Percentiles rank a stretch among this genome's conserved stretches.
phyloP scores from a whole-genome alignment of 2,888 invertebrate genomes.

The Athalia circularis region DNA sequence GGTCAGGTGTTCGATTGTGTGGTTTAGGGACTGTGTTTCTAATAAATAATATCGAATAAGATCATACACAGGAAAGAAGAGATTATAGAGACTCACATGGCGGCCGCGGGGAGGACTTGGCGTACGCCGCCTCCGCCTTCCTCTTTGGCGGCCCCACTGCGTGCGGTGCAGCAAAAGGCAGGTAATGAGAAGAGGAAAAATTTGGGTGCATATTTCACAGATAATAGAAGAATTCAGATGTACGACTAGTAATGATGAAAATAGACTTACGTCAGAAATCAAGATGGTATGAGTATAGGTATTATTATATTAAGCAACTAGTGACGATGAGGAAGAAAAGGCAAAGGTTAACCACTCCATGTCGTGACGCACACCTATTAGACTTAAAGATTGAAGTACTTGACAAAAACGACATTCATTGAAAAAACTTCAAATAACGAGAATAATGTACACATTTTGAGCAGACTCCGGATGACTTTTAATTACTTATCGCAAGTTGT shows the following conservation, averaged over 20 bases:
- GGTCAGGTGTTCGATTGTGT: background rate
- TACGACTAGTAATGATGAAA: slow-evolving; percentile 4
- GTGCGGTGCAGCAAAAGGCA: slow-evolving; percentile 41
- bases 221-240: background rate
- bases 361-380: too few species aligned
- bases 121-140: slow-evolving; percentile 40
- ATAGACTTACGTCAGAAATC: too few species aligned
- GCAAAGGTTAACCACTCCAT: too few species aligned
- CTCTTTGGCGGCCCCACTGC: slow-evolving; percentile 45
- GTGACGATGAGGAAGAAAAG: too few species aligned
- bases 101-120: slow-evolving; percentile 44
- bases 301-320: too few species aligned
- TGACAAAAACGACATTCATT: too few species aligned
- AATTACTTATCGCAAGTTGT: too few species aligned
- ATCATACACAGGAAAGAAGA: slow-evolving; percentile 25
- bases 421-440: too few species aligned
- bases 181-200: slow-evolving; percentile 36
- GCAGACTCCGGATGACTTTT: too few species aligned
- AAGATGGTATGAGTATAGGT: too few species aligned
- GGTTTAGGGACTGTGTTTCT: slow-evolving; percentile 1
- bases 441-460: too few species aligned
- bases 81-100: slow-evolving; percentile 40
- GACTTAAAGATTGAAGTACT: too few species aligned
- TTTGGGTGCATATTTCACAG: slow-evolving; percentile 18
- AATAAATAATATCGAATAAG: background rate